These are phyloP conservation scores for Nematopogon swammerdamellus DNA, from an alignment of 2,888 invertebrate genomes.

Conservation along the genomic window DNA sequence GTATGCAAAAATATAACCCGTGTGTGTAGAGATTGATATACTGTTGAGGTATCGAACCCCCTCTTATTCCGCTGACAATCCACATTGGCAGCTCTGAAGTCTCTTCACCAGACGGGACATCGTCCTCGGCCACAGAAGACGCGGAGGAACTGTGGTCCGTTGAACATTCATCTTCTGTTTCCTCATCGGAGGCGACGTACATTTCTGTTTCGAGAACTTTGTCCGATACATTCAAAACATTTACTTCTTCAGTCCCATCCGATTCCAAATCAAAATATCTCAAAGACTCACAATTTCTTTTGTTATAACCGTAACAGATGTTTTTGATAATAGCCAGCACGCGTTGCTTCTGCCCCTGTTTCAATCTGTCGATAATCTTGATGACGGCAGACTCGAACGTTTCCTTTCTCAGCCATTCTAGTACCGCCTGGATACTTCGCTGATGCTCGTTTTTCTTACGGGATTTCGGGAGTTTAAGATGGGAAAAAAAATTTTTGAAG, in stretches of 20 bases:
- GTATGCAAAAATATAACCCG: conserved; percentile 61
- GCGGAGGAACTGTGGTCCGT: conserved; percentile 9
- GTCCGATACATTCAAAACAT: conserved; percentile 9
- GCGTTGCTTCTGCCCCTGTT: conserved; percentile 47
- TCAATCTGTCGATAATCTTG: conserved; percentile 63
- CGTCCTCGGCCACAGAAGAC: conserved; percentile 4
- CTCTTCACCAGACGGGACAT: conserved; percentile 12
- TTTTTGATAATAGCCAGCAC: conserved; percentile 57
- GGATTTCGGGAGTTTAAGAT: conserved; percentile 58
- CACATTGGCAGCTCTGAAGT: conserved; percentile 44
- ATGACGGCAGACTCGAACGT: conserved; percentile 65
- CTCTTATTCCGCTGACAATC: conserved; percentile 62
- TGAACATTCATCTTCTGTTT: conserved; percentile 4
- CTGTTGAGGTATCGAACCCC: conserved; percentile 59
- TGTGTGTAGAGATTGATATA: conserved; percentile 68
- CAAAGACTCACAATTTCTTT: conserved; percentile 55
- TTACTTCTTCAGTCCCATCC: conserved; percentile 11
- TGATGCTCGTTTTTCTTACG: conserved; percentile 60
- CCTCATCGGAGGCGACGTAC: conserved; percentile 7
- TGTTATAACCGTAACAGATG: conserved; percentile 63
- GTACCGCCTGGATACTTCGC: conserved; percentile 64
- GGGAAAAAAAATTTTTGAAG: conserved; percentile 69
- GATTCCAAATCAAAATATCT: conserved; percentile 44
- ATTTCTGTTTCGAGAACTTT: conserved; percentile 10
- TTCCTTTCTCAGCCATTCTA: conserved; percentile 74